phyloP scores from a whole-genome alignment of 2,797 vertebrate species.

The Astyanax mexicanus region DNA sequence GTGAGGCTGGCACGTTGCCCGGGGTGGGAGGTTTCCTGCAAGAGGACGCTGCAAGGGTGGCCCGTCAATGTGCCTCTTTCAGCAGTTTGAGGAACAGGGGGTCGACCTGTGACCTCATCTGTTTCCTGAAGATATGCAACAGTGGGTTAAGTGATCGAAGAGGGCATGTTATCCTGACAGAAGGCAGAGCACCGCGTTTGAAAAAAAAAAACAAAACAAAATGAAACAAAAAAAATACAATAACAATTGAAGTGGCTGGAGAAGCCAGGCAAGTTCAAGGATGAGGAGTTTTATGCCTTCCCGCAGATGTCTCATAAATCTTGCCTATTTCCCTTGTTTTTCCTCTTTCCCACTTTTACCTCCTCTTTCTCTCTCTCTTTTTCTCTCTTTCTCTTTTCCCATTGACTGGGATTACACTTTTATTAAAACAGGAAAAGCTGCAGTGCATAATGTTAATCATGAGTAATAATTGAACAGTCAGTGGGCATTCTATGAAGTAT shows the following conservation, averaged over 20 bases:
- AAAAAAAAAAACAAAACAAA: slow-evolving; percentile 51
- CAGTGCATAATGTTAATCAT: slow-evolving; percentile 79
- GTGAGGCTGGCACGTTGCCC: slow-evolving; percentile 88
- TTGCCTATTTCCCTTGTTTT: slow-evolving; percentile 89
- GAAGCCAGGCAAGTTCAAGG: slow-evolving; percentile 71
- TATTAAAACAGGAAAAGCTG: slow-evolving; percentile 93
- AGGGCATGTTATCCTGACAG: slow-evolving; percentile 81
- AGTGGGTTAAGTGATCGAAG: slow-evolving; percentile 85
- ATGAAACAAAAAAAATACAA: slow-evolving; percentile 48
- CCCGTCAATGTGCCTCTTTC: slow-evolving; percentile 93
- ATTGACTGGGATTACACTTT: slow-evolving; percentile 81
- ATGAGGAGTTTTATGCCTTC: slow-evolving; percentile 78
- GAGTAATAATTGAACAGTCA: slow-evolving; percentile 90
- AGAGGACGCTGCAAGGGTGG: slow-evolving; percentile 84
- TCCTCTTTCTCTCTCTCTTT: slow-evolving; percentile 81
- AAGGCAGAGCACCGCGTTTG: slow-evolving; percentile 72
- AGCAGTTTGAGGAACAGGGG: slow-evolving; percentile 96
- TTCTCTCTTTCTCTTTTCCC: slow-evolving; percentile 79
- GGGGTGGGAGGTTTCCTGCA: slow-evolving; percentile 91
- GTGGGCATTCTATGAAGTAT: too few relatives aligned
- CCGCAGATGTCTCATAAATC: slow-evolving; percentile 87
- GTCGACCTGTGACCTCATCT: slow-evolving; percentile 96
- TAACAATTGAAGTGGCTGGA: slow-evolving; percentile 67
- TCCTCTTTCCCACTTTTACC: slow-evolving; percentile 91
- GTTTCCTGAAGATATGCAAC: slow-evolving; percentile 99